Conservation (phyloP, 2,888 invertebrate species). For the Calliscelio sp. region DNA sequence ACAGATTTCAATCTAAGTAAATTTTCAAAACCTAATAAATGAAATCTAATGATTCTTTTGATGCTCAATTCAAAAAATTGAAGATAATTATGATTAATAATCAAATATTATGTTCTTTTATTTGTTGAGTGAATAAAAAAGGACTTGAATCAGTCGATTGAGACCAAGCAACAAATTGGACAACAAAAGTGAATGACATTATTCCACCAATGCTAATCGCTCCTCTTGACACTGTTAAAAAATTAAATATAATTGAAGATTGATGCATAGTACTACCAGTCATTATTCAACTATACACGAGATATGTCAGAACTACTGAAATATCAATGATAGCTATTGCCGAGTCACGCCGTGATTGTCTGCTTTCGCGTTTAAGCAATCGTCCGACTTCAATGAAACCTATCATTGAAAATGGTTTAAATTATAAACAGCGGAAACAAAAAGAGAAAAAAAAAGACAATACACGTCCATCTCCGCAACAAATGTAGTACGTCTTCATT, state of each 20-base stretch:
- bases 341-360: slow-evolving; percentile 50
- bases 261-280: slow-evolving; percentile 47
- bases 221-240: slow-evolving; percentile 41
- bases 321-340: slow-evolving; percentile 49
- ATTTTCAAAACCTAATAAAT: too few relatives aligned
- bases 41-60: too few relatives aligned
- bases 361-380: slow-evolving; percentile 34
- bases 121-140: too few relatives aligned
- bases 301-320: slow-evolving; percentile 52
- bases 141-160: too few relatives aligned
- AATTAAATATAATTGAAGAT: slow-evolving; percentile 47
- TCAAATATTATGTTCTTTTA: neutral
- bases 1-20: too few relatives aligned
- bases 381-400: slow-evolving; percentile 51
- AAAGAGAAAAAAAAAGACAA: neutral
- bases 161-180: neutral
- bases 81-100: too few relatives aligned
- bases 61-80: too few relatives aligned
- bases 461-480: slow-evolving; percentile 1
- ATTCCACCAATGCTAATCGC: slow-evolving; percentile 27
- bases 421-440: slow-evolving; percentile 19
- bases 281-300: slow-evolving; percentile 39
- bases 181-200: slow-evolving; percentile 2
- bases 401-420: slow-evolving; percentile 49
- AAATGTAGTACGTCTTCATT: slow-evolving; percentile 29